Evolutionary conservation across 2,888 invertebrate species (phyloP).

Genomic region (Iphiclides podalirius): DNA sequence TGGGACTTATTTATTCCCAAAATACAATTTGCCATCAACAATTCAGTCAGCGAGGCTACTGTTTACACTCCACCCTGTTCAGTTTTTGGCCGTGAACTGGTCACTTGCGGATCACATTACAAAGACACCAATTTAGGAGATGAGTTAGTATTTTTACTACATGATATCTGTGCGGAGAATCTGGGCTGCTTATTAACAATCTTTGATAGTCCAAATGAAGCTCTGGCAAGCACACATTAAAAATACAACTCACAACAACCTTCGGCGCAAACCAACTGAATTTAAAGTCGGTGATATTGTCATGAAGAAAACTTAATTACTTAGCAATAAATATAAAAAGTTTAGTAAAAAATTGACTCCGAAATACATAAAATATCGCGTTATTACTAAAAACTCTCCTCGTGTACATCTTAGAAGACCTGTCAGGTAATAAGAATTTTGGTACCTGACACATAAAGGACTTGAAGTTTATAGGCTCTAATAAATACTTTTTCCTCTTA

Average conservation of each 20-base stretch:
- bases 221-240: conserved; percentile 26
- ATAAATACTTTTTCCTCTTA: too few relatives aligned
- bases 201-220: conserved; percentile 27
- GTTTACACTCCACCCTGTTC: too few relatives aligned
- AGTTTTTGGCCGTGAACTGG: conserved; percentile 28
- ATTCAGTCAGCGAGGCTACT: too few relatives aligned
- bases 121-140: conserved; percentile 15
- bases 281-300: conserved; percentile 31
- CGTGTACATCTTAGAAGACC: conserved; percentile 12
- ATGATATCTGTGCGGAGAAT: conserved; percentile 27
- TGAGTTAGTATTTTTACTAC: conserved; percentile 25
- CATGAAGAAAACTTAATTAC: conserved; percentile 15
- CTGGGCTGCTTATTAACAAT: conserved; percentile 21
- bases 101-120: conserved; percentile 23
- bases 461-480: conserved; percentile 14
- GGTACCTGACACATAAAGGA: conserved; percentile 21
- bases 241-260: conserved; percentile 28
- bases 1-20: too few relatives aligned
- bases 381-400: conserved; percentile 7
- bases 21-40: too few relatives aligned
- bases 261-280: conserved; percentile 23
- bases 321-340: conserved; percentile 18
- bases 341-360: conserved; percentile 23
- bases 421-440: conserved; percentile 15
- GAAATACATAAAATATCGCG: too few relatives aligned